phyloP scores from a whole-genome alignment of 2,888 invertebrate species.

The Xanthostigma xanthostigma region DNA sequence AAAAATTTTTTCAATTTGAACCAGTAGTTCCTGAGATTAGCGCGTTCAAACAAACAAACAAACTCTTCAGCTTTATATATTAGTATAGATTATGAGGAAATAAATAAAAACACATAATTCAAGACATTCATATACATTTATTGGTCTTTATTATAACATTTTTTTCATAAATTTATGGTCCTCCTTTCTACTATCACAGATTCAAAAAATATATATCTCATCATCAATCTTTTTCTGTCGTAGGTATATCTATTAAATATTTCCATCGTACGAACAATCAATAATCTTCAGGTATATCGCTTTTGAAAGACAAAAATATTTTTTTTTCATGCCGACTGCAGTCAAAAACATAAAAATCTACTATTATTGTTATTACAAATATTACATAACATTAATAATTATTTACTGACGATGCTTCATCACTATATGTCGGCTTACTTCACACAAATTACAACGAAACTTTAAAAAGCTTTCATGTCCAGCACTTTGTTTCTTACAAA shows the following conservation, averaged over 20 bases:
- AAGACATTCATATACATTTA: slow-evolving; percentile 2
- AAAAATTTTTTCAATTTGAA: too few species aligned
- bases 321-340: background rate
- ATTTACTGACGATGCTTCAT: too few species aligned
- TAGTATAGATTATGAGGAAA: too few species aligned
- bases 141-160: slow-evolving; percentile 14
- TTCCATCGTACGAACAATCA: background rate
- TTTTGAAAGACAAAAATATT: slow-evolving; percentile 1
- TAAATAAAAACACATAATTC: too few species aligned
- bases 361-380: background rate
- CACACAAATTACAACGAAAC: too few species aligned
- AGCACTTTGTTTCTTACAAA: too few species aligned
- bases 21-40: too few species aligned
- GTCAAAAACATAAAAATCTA: background rate
- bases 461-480: too few species aligned
- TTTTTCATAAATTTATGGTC: slow-evolving; percentile 31
- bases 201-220: slow-evolving; percentile 21
- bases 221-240: slow-evolving; percentile 2
- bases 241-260: background rate
- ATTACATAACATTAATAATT: too few species aligned
- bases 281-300: background rate
- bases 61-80: too few species aligned
- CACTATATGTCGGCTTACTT: too few species aligned
- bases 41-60: too few species aligned
- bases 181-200: slow-evolving; percentile 35